Conservation (phyloP, 2,113 vertebrate genomes). For the Sinocyclocheilus anshuiensis region DNA sequence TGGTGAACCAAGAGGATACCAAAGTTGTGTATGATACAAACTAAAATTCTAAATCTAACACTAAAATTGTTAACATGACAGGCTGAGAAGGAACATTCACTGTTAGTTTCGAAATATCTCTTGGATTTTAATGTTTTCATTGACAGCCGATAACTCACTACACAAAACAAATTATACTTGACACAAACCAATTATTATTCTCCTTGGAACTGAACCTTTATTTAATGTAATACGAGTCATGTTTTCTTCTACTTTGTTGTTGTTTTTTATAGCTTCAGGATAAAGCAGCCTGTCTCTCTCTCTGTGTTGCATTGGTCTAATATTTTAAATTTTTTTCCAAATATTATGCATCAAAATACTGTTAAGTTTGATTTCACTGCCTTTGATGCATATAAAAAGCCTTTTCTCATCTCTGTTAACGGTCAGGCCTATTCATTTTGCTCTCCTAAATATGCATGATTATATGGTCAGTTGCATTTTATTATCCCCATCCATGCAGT, state of each 20-base stretch:
- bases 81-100: not conserved
- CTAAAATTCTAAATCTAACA: not conserved
- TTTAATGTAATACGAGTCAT: not conserved
- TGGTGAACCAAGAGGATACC: not conserved
- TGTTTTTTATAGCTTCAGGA: not conserved
- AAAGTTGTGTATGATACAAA: not conserved
- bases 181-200: not conserved
- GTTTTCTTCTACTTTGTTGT: not conserved
- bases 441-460: not conserved
- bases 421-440: not conserved
- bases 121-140: not conserved
- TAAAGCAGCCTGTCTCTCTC: not conserved
- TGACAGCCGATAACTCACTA: not conserved
- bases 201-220: not conserved
- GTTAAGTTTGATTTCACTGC: not conserved
- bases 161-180: not conserved
- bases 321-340: not conserved
- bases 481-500: not conserved
- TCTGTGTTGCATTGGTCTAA: not conserved
- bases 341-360: not conserved
- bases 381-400: not conserved
- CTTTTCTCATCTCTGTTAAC: not conserved
- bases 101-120: not conserved
- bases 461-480: slow-evolving; percentile 10
- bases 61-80: not conserved